Evolutionary conservation across 2,797 vertebrate genomes (phyloP), one percentile per base, ranked within the genome.

Genomic region (Rhinogobio ventralis): DNA sequence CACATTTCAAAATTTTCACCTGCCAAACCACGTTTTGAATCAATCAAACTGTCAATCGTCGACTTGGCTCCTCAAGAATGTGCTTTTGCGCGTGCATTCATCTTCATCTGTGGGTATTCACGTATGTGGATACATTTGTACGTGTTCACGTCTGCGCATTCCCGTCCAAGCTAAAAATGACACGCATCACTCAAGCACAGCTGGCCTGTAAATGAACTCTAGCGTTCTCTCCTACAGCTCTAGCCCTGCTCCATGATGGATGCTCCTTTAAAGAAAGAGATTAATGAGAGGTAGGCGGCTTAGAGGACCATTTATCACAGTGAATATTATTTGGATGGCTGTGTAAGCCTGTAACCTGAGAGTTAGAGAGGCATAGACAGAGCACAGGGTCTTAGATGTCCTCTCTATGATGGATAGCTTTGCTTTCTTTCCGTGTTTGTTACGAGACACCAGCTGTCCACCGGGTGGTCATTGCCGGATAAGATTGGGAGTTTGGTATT

Each of bases 241-340:
- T 95, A 96, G 97, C 95, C 93, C 94, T 96, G 94, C 96, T 96
- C 95, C 94, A 95, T 98, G 98, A 99, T 97, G 96, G 98, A 99
- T 99, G 97, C 96, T 96, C 96, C 96, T 98, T 97, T 95, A 95
- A 95, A 97, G 95, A 96, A 97, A 96, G 96, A 97, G 98, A 99
- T 98, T 98, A 98, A 99, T 99, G 97, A 98, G 95, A 96, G 97
- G 96, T 97, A 97, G 96, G 91, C 94, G 96, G 95, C 96, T 96
- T 95, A 94, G 96, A 95, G 96, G 94, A 94, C 96, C 97, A 98
- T 99, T 98, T 96, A 98, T 99, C 98, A 99, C 96, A 95, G 95
- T 95, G 97, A 97, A 99, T 98, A 99, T 99, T 99, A 99, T 99
- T 99, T 98, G 97, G 97, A 97, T 96, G 95, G 96, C 96, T 94